Conservation (phyloP, 2,888 invertebrate species). For the Melitaea athalia region DNA sequence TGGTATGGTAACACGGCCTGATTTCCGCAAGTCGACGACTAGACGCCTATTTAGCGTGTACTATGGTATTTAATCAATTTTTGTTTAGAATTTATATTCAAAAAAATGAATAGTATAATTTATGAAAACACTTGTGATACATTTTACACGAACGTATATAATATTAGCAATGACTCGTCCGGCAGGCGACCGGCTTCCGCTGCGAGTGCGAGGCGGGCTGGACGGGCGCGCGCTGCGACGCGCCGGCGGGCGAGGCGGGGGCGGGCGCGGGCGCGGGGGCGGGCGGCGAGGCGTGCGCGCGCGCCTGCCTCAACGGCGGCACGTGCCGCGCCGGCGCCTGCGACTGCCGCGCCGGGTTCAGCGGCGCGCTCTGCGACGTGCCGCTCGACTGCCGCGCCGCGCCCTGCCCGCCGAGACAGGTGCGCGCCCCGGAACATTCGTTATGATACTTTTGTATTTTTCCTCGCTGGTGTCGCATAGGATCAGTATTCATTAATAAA, state of each 20-base stretch:
- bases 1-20: no score
- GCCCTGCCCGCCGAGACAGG: slow-evolving; percentile 55
- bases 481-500: no score
- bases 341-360: slow-evolving; percentile 69
- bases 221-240: slow-evolving; percentile 83
- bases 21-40: no score
- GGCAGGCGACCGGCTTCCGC: slow-evolving; percentile 74
- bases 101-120: no score
- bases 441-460: no score
- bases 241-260: slow-evolving; percentile 64
- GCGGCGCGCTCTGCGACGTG: slow-evolving; percentile 81
- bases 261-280: slow-evolving; percentile 57
- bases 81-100: no score
- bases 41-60: no score
- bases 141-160: no score
- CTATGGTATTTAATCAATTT: no score
- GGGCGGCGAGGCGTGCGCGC: not conserved
- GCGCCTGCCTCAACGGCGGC: slow-evolving; percentile 58
- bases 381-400: slow-evolving; percentile 85
- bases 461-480: no score
- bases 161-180: no score
- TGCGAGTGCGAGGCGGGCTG: slow-evolving; percentile 89
- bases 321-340: slow-evolving; percentile 78
- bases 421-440: not conserved
- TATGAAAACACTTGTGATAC: no score